These are phyloP conservation scores for Heliconius hermathena DNA, from an alignment of 1,140 invertebrate species.

Conservation along the genomic window DNA sequence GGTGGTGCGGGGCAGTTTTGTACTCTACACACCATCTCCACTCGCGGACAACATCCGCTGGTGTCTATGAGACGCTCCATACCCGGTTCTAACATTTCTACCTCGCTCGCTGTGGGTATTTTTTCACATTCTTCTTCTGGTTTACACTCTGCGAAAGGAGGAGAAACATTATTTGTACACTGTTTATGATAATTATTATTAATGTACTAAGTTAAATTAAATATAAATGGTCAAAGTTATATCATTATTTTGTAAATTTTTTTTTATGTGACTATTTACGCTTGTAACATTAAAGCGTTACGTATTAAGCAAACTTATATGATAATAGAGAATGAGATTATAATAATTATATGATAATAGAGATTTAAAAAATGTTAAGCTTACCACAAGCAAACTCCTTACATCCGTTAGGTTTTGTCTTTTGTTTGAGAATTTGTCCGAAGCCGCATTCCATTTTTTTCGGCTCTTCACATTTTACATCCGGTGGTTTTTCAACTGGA, in stretches of 20 bases:
- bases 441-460: conserved; percentile 86
- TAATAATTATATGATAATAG: too few relatives aligned
- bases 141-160: conserved; percentile 83
- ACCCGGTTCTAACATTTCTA: conserved; percentile 83
- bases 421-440: conserved; percentile 86
- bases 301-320: too few relatives aligned
- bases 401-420: conserved; percentile 83
- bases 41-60: conserved; percentile 87
- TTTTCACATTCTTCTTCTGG: conserved; percentile 85
- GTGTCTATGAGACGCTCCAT: conserved; percentile 82
- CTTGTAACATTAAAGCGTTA: too few relatives aligned
- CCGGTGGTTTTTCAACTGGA: conserved; percentile 81
- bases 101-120: conserved; percentile 65
- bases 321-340: too few relatives aligned
- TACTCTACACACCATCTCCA: conserved; percentile 83
- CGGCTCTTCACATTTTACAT: conserved; percentile 82
- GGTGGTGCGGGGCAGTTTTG: conserved; percentile 83
- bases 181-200: too few relatives aligned
- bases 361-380: conserved; percentile 34
- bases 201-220: too few relatives aligned
- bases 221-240: too few relatives aligned
- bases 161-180: too few relatives aligned
- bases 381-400: conserved; percentile 87
- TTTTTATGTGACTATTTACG: too few relatives aligned
- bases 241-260: too few relatives aligned